Evolutionary conservation across 1,140 invertebrate species (phyloP), one percentile per base, ranked within the genome.

Genomic region (Drosophila miranda): DNA sequence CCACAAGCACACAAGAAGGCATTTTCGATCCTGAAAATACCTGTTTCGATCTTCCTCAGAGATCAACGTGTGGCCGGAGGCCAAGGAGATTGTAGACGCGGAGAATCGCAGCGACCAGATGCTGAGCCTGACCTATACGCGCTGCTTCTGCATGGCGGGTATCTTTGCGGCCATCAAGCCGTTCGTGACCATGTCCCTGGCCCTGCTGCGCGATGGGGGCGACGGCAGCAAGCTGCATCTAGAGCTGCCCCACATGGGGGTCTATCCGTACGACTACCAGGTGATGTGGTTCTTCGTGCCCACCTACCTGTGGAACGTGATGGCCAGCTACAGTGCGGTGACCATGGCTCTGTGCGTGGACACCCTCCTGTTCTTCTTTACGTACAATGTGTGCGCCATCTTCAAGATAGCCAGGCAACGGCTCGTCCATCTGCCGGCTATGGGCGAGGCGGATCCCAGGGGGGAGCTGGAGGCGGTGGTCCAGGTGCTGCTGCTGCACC

Each of bases 331-430:
- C 2, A 73, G 62, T n/a, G 79, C 84, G 0, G 79, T 86, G 2
- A 67, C 62, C 7, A 78, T 88, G 78, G 62, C 79, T 0, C 28
- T 87, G 11, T 81, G 78, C 49, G 77, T 87, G 59, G 82, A 87
- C 43, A 76, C 84, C 0, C 28, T 87, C n/a, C 68, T 87, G 1
- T 82, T 73, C 7, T 81, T 81, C 0, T 76, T 83, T 11, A 79
- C 79, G 0, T 88, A 89, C 53, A 82, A 89, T 45, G 78, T 87
- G 13, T 88, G 82, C 9, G 82, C 82, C 21, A 49, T 87, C 1
- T 87, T 87, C n/a, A 75, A 67, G 46, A 79, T 87, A 1, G 82
- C 82, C 14, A 74, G 79, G 19, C 75, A 89, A 9, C 75, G 83
- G 16, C 56, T 89, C 1, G 26, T 67, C 7, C 48, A 69, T 5